Base-by-base conservation (phyloP, 1,140 invertebrate genomes). In the Glomeris maerens region DNA sequence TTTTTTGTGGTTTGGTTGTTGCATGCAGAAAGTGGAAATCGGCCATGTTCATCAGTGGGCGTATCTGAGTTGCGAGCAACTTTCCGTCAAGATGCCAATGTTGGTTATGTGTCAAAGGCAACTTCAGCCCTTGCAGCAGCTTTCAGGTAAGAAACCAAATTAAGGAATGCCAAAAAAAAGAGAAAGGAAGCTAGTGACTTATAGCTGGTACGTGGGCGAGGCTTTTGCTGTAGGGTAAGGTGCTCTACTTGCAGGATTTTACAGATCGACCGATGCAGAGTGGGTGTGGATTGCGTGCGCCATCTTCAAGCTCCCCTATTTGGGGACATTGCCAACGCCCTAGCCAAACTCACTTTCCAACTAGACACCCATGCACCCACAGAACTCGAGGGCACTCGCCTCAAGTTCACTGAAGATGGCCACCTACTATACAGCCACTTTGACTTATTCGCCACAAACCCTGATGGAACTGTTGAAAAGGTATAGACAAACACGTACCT, bases 91-190 rank as follows among this genome's bases (percentile, higher is more conserved):
- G 52, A 54, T 28, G 45, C 53, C 4, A 20, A n/a, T 38, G 39
- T 45, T 29, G 45, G 48, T 3, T 40, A 61, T 55, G 57, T 64
- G 2, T 55, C 56, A n/a, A 62, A 59, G 45, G 62, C 60, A 3
- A 58, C 62, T 3, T 63, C 61, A 17, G 61, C 62, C 5, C 61
- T 60, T n/a, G 62, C 61, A n/a, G 61, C 62, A 7, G 61, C 60
- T 7, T 49, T 62, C 7, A 47, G n/a, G n/a, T n/a, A n/a, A n/a
- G n/a, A n/a, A n/a, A n/a, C n/a, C n/a, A n/a, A n/a, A n/a, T n/a
- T n/a, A n/a, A n/a, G n/a, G n/a, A n/a, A n/a, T n/a, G n/a, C n/a
- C n/a, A n/a, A n/a, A n/a, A n/a, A n/a, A n/a, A n/a, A n/a, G n/a
- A n/a, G n/a, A n/a, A n/a, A n/a, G n/a, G n/a, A n/a, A n/a, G n/a